phyloP scores from a whole-genome alignment of 92 coral and sea anemone species.

The Parazoanthus atlanticus region DNA sequence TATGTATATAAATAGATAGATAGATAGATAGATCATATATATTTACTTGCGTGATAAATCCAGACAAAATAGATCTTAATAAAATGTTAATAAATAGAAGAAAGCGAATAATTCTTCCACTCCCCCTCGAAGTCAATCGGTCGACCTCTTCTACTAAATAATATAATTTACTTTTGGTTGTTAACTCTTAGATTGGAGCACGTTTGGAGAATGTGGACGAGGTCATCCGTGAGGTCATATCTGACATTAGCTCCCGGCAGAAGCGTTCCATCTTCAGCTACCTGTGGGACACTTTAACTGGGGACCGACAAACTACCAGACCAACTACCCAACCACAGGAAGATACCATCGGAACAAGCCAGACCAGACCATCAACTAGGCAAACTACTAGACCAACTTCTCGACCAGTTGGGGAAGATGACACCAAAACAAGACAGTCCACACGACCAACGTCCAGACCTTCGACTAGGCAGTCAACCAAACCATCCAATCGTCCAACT shows the following conservation, averaged over 20 bases:
- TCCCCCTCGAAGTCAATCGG: too few species aligned
- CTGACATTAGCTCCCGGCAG: constrained; percentile 64
- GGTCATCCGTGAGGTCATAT: constrained; percentile 60
- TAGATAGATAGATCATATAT: too few species aligned
- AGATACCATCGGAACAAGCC: background rate
- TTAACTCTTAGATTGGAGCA: constrained; percentile 64
- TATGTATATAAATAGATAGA: too few species aligned
- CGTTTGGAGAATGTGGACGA: constrained; percentile 85
- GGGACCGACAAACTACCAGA: constrained; percentile 3
- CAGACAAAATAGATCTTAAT: too few species aligned
- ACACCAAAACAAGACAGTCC: background rate
- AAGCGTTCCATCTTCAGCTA: constrained; percentile 70
- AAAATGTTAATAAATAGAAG: too few species aligned
- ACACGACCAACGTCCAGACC: background rate
- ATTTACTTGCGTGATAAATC: too few species aligned
- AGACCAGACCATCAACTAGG: constrained; percentile 1
- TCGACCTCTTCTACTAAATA: too few species aligned
- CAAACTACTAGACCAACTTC: background rate
- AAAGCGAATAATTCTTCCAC: background rate
- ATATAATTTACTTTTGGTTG: background rate
- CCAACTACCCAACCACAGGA: background rate
- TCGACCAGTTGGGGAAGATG: background rate
- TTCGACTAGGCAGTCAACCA: background rate
- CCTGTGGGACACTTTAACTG: constrained; percentile 30
- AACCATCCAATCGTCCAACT: constrained; percentile 1